Conservation (phyloP, 1,140 invertebrate genomes). For the Trachymyrmex septentrionalis region DNA sequence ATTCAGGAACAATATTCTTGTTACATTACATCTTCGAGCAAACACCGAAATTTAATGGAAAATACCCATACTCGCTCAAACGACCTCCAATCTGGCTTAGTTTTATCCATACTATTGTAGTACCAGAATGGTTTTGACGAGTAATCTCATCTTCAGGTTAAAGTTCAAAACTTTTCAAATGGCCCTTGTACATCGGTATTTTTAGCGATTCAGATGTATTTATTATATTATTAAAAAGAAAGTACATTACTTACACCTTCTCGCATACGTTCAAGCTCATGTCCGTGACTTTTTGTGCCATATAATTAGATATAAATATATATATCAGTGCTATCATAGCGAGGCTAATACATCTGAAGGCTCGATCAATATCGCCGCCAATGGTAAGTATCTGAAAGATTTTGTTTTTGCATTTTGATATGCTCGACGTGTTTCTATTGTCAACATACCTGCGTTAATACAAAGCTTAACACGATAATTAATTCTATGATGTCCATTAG, state of each 20-base stretch:
- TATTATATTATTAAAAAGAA: background rate
- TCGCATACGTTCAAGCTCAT: background rate
- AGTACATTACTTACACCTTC: conserved; percentile 1
- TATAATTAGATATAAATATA: background rate
- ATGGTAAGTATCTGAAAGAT: conserved; percentile 12
- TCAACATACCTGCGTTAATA: conserved; percentile 20
- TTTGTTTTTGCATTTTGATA: background rate
- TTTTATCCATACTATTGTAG: too few relatives aligned
- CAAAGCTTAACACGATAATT: background rate
- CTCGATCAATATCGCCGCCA: background rate
- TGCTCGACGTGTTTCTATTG: background rate
- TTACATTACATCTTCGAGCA: too few relatives aligned
- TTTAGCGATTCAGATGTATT: background rate
- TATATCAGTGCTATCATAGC: background rate
- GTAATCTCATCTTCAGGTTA: too few relatives aligned
- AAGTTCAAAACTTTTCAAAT: too few relatives aligned
- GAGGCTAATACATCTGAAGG: background rate
- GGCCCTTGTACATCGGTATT: background rate
- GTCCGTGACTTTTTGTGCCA: conserved; percentile 11
- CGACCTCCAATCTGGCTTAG: too few relatives aligned
- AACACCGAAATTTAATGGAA: too few relatives aligned
- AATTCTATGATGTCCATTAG: background rate
- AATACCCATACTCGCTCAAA: too few relatives aligned
- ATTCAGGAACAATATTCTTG: too few relatives aligned
- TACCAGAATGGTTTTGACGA: too few relatives aligned